phyloP scores from a whole-genome alignment of 2,888 invertebrate species.

The Drosophila putrida region DNA sequence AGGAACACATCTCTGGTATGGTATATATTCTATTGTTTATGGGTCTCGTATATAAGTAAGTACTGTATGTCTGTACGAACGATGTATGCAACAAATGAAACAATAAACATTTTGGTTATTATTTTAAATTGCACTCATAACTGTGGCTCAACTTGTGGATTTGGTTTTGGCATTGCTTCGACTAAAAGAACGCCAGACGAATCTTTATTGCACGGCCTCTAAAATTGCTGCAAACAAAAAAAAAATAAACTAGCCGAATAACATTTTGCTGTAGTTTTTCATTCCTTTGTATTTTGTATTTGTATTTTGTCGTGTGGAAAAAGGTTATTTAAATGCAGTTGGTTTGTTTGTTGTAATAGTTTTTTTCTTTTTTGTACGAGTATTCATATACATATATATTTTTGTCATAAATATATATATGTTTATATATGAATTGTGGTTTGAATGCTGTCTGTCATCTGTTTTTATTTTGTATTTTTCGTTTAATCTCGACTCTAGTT shows the following conservation, averaged over 20 bases:
- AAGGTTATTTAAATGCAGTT: slow-evolving; percentile 73
- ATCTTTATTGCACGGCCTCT: slow-evolving; percentile 22
- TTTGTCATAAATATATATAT: slow-evolving; percentile 23
- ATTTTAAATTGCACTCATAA: slow-evolving; percentile 56
- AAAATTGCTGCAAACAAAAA: slow-evolving; percentile 12
- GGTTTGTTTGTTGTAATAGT: slow-evolving; percentile 42
- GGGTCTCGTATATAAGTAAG: slow-evolving; percentile 33
- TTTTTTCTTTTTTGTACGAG: slow-evolving; percentile 35
- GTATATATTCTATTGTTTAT: slow-evolving; percentile 2
- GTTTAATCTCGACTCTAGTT: slow-evolving; percentile 48
- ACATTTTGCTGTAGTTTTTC: slow-evolving; percentile 21
- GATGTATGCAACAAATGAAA: slow-evolving; percentile 53
- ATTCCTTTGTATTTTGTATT: background rate
- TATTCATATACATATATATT: slow-evolving; percentile 15
- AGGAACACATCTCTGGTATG: background rate
- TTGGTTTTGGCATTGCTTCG: slow-evolving; percentile 15
- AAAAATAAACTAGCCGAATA: slow-evolving; percentile 30
- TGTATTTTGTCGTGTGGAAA: slow-evolving; percentile 57
- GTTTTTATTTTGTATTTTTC: slow-evolving; percentile 7
- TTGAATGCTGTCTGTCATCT: slow-evolving; percentile 44
- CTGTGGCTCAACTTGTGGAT: slow-evolving; percentile 47
- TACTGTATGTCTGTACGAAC: slow-evolving; percentile 25
- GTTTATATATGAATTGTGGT: slow-evolving; percentile 51
- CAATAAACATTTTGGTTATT: slow-evolving; percentile 51
- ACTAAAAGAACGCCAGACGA: slow-evolving; percentile 20